phyloP scores from a whole-genome alignment of 2,888 invertebrate species.

The Eilema depressum region DNA sequence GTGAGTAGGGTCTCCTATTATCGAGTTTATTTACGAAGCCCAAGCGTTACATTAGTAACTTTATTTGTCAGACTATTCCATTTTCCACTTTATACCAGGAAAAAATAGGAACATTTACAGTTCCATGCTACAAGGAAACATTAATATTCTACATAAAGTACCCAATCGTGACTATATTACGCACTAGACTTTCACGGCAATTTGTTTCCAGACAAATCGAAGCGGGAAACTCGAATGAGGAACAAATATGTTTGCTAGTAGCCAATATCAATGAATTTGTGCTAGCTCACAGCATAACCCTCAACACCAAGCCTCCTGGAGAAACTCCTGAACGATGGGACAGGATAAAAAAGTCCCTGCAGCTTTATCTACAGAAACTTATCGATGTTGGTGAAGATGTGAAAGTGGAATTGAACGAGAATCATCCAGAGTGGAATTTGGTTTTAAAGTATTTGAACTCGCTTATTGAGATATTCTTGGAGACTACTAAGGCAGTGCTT shows the following conservation, averaged over 20 bases:
- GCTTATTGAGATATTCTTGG: constrained; percentile 85
- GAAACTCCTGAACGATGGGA: constrained; percentile 84
- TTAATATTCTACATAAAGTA: neutral
- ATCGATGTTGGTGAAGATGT: constrained; percentile 84
- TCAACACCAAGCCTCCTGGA: constrained; percentile 82
- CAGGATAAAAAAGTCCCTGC: constrained; percentile 81
- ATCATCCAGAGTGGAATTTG: constrained; percentile 73
- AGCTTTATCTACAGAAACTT: constrained; percentile 79
- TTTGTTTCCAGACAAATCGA: constrained; percentile 75
- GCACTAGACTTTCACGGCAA: constrained; percentile 12
- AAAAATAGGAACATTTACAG: neutral
- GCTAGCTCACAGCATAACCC: constrained; percentile 82
- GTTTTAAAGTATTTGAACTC: constrained; percentile 80
- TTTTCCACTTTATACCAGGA: neutral
- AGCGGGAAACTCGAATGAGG: constrained; percentile 66
- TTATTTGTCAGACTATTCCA: neutral
- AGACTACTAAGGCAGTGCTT: constrained; percentile 86
- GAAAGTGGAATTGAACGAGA: constrained; percentile 81
- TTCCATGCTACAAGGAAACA: constrained; percentile 7
- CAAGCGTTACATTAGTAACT: neutral
- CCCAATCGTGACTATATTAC: constrained; percentile 2
- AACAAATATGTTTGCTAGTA: constrained; percentile 82
- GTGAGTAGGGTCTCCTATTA: too few species aligned
- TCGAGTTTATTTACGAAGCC: too few species aligned
- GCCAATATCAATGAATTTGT: constrained; percentile 88